Conservation (phyloP, 1,140 invertebrate genomes). For the Nomia melanderi region DNA sequence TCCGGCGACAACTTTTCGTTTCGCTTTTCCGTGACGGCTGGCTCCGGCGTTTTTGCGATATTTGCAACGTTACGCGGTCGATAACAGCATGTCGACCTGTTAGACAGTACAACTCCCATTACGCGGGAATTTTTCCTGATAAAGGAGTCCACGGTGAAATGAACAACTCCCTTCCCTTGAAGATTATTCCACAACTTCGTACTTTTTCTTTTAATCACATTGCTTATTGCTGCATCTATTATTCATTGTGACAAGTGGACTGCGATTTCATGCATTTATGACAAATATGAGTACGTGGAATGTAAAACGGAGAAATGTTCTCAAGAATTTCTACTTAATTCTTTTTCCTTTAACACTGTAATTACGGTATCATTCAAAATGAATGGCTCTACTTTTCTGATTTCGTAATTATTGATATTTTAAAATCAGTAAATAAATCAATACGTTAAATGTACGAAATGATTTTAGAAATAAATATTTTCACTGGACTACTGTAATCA, state of each 20-base stretch:
- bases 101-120: conserved; percentile 43
- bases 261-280: too few species aligned
- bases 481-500: too few species aligned
- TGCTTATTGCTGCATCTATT: background rate
- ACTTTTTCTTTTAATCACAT: background rate
- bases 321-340: too few species aligned
- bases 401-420: too few species aligned
- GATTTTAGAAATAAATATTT: too few species aligned
- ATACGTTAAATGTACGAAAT: too few species aligned
- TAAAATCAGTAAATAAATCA: too few species aligned
- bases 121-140: conserved; percentile 32
- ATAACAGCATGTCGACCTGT: conserved; percentile 16
- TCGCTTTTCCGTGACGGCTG: background rate
- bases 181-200: background rate
- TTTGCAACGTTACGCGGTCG: conserved; percentile 31
- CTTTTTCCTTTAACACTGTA: too few species aligned
- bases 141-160: conserved; percentile 6
- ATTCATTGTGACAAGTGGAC: background rate
- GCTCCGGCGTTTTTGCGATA: conserved; percentile 20
- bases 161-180: background rate
- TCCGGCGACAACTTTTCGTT: conserved; percentile 9
- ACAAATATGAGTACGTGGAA: too few species aligned
- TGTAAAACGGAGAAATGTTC: too few species aligned
- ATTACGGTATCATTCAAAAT: too few species aligned
- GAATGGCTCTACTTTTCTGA: too few species aligned